Evolutionary conservation across 2,113 vertebrate genomes (phyloP).

Genomic region (Epinephelus cyanopodus): DNA sequence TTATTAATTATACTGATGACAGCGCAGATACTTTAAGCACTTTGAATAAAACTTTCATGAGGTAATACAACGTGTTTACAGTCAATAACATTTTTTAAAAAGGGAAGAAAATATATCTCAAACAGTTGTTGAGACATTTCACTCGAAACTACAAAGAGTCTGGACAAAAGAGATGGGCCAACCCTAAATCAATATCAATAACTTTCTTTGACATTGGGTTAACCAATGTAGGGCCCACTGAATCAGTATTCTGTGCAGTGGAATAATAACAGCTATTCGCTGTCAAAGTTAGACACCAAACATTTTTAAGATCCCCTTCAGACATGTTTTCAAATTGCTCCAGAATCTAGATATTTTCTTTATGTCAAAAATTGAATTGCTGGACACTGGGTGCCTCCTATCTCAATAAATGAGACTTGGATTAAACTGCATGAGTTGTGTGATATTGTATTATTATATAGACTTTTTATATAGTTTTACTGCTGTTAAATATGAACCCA

Average conservation of each 20-base stretch:
- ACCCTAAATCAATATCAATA: not conserved
- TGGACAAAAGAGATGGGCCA: not conserved
- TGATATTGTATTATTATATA: no score
- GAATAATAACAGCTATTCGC: not conserved
- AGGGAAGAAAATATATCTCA: not conserved
- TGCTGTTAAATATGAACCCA: no score
- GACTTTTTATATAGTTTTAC: no score
- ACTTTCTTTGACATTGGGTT: not conserved
- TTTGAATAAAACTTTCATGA: not conserved
- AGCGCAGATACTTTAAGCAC: no score
- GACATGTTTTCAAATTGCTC: no score
- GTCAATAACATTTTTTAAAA: not conserved
- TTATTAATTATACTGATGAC: not conserved
- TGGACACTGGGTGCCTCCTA: not conserved
- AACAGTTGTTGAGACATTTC: no score
- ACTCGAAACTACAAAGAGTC: not conserved
- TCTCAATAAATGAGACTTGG: no score
- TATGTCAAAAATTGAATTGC: not conserved
- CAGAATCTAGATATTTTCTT: not conserved
- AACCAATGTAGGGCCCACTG: not conserved
- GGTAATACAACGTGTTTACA: not conserved
- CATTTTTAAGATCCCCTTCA: not conserved
- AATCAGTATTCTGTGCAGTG: not conserved
- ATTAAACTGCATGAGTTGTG: no score
- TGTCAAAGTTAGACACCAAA: not conserved